Conservation (phyloP, 2,797 vertebrate genomes). For the Passerculus sandwichensis region DNA sequence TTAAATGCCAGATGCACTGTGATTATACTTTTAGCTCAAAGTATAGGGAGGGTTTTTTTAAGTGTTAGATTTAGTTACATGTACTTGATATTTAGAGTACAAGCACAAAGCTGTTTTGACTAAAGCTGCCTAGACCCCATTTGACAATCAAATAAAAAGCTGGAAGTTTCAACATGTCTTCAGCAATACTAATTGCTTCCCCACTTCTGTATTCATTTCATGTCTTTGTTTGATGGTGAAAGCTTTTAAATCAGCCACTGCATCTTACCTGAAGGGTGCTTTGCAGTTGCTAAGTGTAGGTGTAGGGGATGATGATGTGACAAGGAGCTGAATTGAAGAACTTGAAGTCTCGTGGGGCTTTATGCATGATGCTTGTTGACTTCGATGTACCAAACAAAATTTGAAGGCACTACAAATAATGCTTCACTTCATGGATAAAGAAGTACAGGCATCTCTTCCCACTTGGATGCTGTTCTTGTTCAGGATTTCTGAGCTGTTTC, state of each 20-base stretch:
- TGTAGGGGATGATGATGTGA: neutral
- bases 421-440: neutral
- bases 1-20: constrained; percentile 8
- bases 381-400: neutral
- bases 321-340: neutral
- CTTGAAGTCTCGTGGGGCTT: neutral
- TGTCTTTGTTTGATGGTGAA: constrained; percentile 23
- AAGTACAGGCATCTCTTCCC: neutral
- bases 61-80: constrained; percentile 24
- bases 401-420: neutral
- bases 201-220: neutral
- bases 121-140: constrained; percentile 22
- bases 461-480: neutral
- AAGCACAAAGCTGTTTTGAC: constrained; percentile 38
- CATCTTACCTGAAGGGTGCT: neutral
- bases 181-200: constrained; percentile 32
- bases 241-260: constrained; percentile 26
- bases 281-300: neutral
- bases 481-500: neutral
- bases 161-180: constrained; percentile 12
- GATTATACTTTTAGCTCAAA: constrained; percentile 19
- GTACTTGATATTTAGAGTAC: constrained; percentile 19
- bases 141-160: constrained; percentile 45
- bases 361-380: neutral
- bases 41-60: neutral